These are phyloP conservation scores for Scyliorhinus canicula DNA, from an alignment of 2,797 vertebrate genomes.

Conservation along the genomic window DNA sequence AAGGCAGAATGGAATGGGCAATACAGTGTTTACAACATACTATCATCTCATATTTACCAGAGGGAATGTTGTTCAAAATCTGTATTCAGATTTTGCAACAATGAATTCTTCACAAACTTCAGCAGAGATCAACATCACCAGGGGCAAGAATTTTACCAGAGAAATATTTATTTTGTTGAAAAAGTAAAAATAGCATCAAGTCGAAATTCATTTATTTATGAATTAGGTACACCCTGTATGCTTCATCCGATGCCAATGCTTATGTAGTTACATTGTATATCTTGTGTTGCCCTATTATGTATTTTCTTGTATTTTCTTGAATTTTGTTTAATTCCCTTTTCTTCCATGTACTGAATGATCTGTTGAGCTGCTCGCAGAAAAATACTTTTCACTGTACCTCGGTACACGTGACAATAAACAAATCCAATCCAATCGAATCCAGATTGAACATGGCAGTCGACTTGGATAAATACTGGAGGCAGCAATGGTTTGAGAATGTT, in stretches of 20 bases:
- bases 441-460: background rate
- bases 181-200: background rate
- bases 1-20: background rate
- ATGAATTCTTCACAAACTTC: constrained; percentile 29
- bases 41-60: background rate
- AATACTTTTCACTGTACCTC: no score
- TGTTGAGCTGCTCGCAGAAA: no score
- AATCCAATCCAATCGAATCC: no score
- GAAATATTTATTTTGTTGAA: constrained; percentile 10
- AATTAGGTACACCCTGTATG: no score
- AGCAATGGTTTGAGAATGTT: background rate
- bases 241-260: no score
- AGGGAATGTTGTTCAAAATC: background rate
- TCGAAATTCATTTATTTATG: constrained; percentile 5
- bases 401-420: no score
- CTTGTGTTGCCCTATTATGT: no score
- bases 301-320: no score
- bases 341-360: no score
- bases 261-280: no score
- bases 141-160: background rate
- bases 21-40: background rate
- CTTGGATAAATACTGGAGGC: background rate
- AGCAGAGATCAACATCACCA: constrained; percentile 8
- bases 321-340: no score
- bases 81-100: background rate